phyloP scores from a whole-genome alignment of 2,797 vertebrate species.

The Gouania willdenowi region DNA sequence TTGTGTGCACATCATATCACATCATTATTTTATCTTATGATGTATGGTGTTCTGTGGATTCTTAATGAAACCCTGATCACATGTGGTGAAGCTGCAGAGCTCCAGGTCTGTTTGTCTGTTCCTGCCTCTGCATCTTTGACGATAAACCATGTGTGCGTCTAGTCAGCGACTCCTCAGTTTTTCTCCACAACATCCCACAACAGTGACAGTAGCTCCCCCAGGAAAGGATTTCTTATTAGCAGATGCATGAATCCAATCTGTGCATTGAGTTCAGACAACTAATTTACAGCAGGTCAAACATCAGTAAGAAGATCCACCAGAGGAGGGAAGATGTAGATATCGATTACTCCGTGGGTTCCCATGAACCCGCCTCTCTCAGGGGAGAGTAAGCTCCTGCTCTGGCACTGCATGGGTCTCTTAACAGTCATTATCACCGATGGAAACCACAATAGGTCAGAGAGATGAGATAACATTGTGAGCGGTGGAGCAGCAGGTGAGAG shows the following conservation, averaged over 20 bases:
- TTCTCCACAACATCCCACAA: background rate
- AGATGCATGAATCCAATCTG: slow-evolving; percentile 31
- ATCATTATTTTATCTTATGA: no score
- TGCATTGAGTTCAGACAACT: slow-evolving; percentile 25
- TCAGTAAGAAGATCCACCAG: slow-evolving; percentile 53
- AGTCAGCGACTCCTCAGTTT: no score
- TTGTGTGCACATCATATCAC: no score
- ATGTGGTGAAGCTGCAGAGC: no score
- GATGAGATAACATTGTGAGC: slow-evolving; percentile 80
- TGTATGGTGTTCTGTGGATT: no score
- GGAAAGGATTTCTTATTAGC: no score
- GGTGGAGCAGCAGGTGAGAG: slow-evolving; percentile 76
- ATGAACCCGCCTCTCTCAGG: slow-evolving; percentile 65
- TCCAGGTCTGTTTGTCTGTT: no score
- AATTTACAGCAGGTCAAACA: slow-evolving; percentile 21
- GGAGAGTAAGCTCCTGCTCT: slow-evolving; percentile 47
- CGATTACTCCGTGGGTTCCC: slow-evolving; percentile 73
- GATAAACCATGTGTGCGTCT: no score
- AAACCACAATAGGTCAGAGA: slow-evolving; percentile 73
- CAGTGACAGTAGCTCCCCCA: background rate
- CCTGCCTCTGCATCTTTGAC: no score
- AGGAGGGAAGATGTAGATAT: slow-evolving; percentile 52
- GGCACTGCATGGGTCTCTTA: slow-evolving; percentile 60
- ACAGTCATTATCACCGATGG: slow-evolving; percentile 72
- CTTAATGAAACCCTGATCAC: no score